A percentile compares a stretch with the other conserved stretches of the same genome.
Conservation (phyloP, 2,113 vertebrate genomes). For the Psilopogon haemacephalus region DNA sequence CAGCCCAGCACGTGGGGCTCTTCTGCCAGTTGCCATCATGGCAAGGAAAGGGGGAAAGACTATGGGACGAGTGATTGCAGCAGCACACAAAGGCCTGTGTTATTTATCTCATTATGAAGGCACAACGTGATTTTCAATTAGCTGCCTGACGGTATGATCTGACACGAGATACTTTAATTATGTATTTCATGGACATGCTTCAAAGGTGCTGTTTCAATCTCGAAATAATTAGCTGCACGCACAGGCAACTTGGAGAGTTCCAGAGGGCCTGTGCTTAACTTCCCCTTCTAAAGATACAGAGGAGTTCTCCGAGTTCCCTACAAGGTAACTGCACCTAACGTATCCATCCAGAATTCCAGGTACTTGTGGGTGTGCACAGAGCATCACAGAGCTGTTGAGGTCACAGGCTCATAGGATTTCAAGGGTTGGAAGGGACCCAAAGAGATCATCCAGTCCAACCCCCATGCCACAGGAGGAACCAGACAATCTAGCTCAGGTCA, state of each 20-base stretch:
- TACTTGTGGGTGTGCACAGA: neutral
- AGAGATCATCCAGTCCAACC: no score
- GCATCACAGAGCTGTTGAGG: no score
- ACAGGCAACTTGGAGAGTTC: neutral
- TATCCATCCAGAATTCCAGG: neutral
- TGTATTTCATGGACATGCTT: conserved; percentile 53
- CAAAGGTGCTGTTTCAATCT: conserved; percentile 46
- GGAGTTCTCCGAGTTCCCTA: neutral
- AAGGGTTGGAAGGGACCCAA: no score
- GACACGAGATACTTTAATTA: conserved; percentile 61
- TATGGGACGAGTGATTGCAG: neutral
- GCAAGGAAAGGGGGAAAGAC: conserved; percentile 46
- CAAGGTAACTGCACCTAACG: neutral
- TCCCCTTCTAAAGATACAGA: neutral
- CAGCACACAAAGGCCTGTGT: conserved; percentile 13
- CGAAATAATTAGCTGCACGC: conserved; percentile 53
- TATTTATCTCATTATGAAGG: conserved; percentile 56
- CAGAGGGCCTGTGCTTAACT: neutral
- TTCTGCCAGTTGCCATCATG: neutral
- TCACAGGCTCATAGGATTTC: no score
- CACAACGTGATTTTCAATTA: conserved; percentile 61
- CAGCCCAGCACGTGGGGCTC: conserved; percentile 18
- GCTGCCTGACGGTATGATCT: neutral
- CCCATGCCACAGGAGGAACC: no score
- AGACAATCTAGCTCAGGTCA: no score